Percentiles rank a stretch among this genome's conserved stretches.
Conservation (phyloP, 2,888 invertebrate genomes). For the Aspidapion aeneum region DNA sequence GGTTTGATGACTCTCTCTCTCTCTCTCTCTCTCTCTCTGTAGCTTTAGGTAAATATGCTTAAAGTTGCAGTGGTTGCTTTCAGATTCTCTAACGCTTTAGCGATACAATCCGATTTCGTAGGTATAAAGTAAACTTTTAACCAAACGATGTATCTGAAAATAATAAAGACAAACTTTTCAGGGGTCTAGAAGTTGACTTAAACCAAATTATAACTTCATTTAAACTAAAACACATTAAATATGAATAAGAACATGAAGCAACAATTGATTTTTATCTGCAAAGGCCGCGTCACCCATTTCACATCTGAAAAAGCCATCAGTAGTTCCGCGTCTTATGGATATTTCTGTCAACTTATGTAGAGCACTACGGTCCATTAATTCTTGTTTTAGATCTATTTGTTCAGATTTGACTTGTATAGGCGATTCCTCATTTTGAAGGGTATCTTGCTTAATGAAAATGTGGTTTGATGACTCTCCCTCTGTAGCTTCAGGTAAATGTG, state of each 20-base stretch:
- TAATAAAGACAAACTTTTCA: too few species aligned
- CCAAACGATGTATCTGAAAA: too few species aligned
- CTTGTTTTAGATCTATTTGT: conserved; percentile 36
- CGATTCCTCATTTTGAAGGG: not conserved
- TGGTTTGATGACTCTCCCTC: not conserved
- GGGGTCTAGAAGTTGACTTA: too few species aligned
- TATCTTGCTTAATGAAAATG: not conserved
- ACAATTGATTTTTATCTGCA: conserved; percentile 65
- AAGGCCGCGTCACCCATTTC: conserved; percentile 81
- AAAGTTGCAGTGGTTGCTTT: not conserved
- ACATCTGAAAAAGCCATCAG: conserved; percentile 66
- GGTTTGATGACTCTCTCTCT: not conserved
- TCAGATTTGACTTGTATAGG: conserved; percentile 3
- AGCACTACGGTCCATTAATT: conserved; percentile 48
- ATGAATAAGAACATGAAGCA: conserved; percentile 79
- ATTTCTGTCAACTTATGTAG: conserved; percentile 53
- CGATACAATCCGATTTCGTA: too few species aligned
- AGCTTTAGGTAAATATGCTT: not conserved
- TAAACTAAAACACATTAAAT: conserved; percentile 56
- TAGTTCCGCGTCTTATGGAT: conserved; percentile 47
- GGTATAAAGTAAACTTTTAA: too few species aligned
- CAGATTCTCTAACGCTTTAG: conserved; percentile 32
- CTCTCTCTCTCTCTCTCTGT: too few species aligned
- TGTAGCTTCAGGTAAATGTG: not conserved
- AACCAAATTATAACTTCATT: conserved; percentile 12